phyloP scores from a whole-genome alignment of 2,888 invertebrate genomes.

The Megaustenia siamemsis region DNA sequence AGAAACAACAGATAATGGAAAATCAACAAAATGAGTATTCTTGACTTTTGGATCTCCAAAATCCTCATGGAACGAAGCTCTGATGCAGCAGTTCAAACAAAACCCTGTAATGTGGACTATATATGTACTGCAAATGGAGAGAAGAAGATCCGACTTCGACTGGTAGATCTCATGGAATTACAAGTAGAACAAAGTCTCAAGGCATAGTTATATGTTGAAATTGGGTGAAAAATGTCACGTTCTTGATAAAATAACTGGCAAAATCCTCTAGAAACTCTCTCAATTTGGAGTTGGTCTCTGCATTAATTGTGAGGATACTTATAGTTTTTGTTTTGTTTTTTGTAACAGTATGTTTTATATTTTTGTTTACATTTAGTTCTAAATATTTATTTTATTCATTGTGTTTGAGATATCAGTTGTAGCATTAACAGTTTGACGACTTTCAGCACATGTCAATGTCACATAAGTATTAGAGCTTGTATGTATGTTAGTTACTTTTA shows the following conservation, averaged over 20 bases:
- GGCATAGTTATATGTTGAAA: slow-evolving; percentile 45
- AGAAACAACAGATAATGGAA: neutral
- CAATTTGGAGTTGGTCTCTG: neutral
- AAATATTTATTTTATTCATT: too few species aligned
- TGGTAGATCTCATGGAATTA: slow-evolving; percentile 63
- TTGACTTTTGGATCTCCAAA: slow-evolving; percentile 63
- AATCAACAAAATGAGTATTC: slow-evolving; percentile 27
- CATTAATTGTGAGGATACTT: neutral
- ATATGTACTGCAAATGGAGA: slow-evolving; percentile 56
- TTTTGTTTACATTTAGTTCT: too few species aligned
- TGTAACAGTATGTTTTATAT: too few species aligned
- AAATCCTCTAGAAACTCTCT: neutral
- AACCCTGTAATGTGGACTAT: slow-evolving; percentile 59
- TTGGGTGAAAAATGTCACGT: neutral
- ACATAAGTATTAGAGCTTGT: too few species aligned
- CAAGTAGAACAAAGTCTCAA: slow-evolving; percentile 64
- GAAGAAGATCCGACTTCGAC: slow-evolving; percentile 56
- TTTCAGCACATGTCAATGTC: too few species aligned
- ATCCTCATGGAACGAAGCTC: slow-evolving; percentile 58
- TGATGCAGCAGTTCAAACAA: slow-evolving; percentile 52
- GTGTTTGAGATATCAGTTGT: too few species aligned
- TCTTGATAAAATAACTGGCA: neutral
- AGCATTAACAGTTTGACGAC: too few species aligned
- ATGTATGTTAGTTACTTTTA: too few species aligned
- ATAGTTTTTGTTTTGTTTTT: too few species aligned